Conservation (phyloP, 2,113 vertebrate genomes). For the Mastomys coucha region DNA sequence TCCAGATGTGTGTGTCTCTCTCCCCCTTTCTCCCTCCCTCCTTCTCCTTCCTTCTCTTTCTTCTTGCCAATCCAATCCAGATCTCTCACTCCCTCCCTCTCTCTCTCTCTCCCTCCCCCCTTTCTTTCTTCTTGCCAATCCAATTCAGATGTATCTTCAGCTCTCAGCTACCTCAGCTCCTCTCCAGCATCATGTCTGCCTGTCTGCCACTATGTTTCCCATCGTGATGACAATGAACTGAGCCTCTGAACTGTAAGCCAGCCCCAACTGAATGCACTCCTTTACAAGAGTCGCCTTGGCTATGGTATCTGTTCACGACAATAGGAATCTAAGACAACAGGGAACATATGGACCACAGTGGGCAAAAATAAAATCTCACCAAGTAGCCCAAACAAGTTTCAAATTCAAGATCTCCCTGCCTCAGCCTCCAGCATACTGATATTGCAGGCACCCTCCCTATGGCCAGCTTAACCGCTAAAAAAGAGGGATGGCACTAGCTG, state of each 20-base stretch:
- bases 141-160: neutral
- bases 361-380: neutral
- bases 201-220: neutral
- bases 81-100: too few species aligned
- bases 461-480: neutral
- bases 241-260: neutral
- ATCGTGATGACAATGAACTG: neutral
- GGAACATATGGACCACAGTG: neutral
- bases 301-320: neutral
- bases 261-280: neutral
- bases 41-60: too few species aligned
- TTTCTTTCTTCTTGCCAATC: neutral
- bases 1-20: neutral
- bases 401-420: neutral
- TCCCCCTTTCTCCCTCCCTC: too few species aligned
- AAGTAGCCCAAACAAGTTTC: neutral
- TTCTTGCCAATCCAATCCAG: neutral
- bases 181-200: neutral
- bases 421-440: neutral
- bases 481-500: neutral
- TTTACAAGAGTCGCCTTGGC: neutral
- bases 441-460: neutral
- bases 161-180: neutral
- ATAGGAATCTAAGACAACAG: neutral
- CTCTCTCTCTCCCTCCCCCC: too few species aligned